Conservation (phyloP, 2,888 invertebrate species). For the Drosophila meridionalis region DNA sequence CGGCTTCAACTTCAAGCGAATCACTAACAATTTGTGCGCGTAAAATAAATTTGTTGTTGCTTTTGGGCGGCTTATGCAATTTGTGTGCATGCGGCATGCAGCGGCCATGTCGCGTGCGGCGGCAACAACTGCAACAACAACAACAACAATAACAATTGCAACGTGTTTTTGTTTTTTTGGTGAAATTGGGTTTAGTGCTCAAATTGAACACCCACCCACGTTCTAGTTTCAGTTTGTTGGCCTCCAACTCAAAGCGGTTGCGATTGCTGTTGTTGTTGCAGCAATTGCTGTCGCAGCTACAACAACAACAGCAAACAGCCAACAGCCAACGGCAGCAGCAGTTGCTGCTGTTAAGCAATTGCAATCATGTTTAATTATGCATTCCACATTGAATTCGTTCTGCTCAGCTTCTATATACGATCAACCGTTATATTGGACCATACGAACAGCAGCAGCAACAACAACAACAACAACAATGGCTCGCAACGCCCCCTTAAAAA, state of each 20-base stretch:
- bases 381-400: constrained; percentile 71
- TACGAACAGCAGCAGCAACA: constrained; percentile 6
- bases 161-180: constrained; percentile 41
- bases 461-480: constrained; percentile 6
- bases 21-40: not conserved
- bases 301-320: constrained; percentile 17
- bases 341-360: constrained; percentile 42
- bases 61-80: constrained; percentile 64
- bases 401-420: constrained; percentile 32
- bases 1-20: not conserved
- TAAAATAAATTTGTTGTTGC: constrained; percentile 26
- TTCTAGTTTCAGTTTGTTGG: constrained; percentile 81
- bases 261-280: constrained; percentile 45
- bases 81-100: constrained; percentile 47
- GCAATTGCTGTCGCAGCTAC: constrained; percentile 34
- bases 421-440: constrained; percentile 42
- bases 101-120: constrained; percentile 63
- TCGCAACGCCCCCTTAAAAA: constrained; percentile 55
- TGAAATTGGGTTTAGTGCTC: constrained; percentile 80
- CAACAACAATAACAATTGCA: constrained; percentile 33
- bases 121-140: constrained; percentile 28
- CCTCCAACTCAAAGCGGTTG: constrained; percentile 52
- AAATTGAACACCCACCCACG: constrained; percentile 73
- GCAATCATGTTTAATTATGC: constrained; percentile 78
- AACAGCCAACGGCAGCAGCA: constrained; percentile 17